Base-by-base conservation (phyloP, 2,113 vertebrate genomes). In the Ornithorhynchus anatinus region DNA sequence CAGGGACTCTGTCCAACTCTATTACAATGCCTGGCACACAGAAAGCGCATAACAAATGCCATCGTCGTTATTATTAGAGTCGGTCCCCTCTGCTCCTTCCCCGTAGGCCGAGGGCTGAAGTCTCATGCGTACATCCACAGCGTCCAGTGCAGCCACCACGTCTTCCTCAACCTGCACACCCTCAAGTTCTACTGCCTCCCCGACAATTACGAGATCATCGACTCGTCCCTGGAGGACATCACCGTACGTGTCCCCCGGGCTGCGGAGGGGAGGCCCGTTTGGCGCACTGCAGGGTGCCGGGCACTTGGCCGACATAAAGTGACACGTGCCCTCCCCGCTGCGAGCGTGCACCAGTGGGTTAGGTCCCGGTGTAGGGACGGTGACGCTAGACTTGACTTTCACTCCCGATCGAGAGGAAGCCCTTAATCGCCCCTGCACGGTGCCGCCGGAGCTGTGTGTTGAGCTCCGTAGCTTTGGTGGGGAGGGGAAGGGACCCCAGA, bases 51-150 rank as follows among this genome's bases (percentile, higher is more conserved):
- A n/a, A n/a, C n/a, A n/a, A n/a, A n/a, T n/a, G n/a, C n/a, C n/a
- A n/a, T n/a, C n/a, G n/a, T n/a, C n/a, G n/a, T n/a, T n/a, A n/a
- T n/a, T n/a, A n/a, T n/a, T n/a, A n/a, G n/a, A n/a, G n/a, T n/a
- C n/a, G n/a, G n/a, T 22, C 11, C 14, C 40, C 27, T 23, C 8
- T 38, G 22, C 3, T 33, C n/a, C 19, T 74, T 25, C 64, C 43
- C 6, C 3, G 4, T 65, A 99, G 97, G 97, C 39, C 94, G 97
- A n/a, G 97, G 97, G 36, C 86, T 97, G 79, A 98, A 97, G 91
- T 99, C 97, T 8, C 97, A 99, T 0, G 97, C 97, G 5, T 99
- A 99, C 82, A 99, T 97, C 53, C 97, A 99, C 88, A 99, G 97
- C 3, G 97, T 99, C 32, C 97, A 99, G 89, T 95, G 98, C 37